phyloP scores from a whole-genome alignment of 35 echinoderm and acorn worm species.

The Eucidaris tribuloides region DNA sequence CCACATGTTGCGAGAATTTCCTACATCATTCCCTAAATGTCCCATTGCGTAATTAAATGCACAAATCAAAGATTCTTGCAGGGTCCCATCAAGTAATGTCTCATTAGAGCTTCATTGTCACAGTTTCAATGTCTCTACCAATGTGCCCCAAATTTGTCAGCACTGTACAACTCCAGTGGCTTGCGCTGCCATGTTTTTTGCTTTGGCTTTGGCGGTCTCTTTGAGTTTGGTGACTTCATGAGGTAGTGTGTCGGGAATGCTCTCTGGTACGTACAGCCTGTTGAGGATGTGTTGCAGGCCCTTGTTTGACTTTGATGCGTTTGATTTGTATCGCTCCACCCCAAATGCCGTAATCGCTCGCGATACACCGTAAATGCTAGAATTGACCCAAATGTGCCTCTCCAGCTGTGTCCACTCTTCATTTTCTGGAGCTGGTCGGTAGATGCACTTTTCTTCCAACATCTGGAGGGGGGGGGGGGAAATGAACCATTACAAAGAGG shows the following conservation, averaged over 20 bases:
- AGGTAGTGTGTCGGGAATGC: background rate
- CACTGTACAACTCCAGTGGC: background rate
- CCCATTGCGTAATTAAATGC: too few relatives aligned
- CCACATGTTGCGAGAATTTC: too few relatives aligned
- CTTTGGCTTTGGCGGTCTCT: slow-evolving; percentile 36
- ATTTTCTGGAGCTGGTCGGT: slow-evolving; percentile 58
- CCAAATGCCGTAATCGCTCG: slow-evolving; percentile 69
- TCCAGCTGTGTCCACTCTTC: slow-evolving; percentile 64
- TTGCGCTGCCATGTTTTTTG: background rate
- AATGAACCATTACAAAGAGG: too few relatives aligned
- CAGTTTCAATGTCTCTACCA: too few relatives aligned
- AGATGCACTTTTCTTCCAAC: slow-evolving; percentile 87
- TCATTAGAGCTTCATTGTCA: background rate
- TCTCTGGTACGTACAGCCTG: slow-evolving; percentile 68
- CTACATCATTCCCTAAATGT: too few relatives aligned
- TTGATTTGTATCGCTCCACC: slow-evolving; percentile 84
- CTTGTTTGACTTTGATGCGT: slow-evolving; percentile 63
- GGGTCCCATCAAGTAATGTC: too few relatives aligned
- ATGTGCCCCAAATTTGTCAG: too few relatives aligned
- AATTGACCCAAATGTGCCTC: slow-evolving; percentile 77
- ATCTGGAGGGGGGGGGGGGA: too few relatives aligned
- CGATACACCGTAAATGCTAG: slow-evolving; percentile 61
- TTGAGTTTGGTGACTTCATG: slow-evolving; percentile 12
- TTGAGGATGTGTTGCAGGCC: slow-evolving; percentile 71
- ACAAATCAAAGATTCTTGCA: too few relatives aligned